A percentile compares a stretch with the other conserved stretches of the same genome.
Evolutionary conservation across 2,888 invertebrate genomes (phyloP).

Genomic region (Syritta pipiens): DNA sequence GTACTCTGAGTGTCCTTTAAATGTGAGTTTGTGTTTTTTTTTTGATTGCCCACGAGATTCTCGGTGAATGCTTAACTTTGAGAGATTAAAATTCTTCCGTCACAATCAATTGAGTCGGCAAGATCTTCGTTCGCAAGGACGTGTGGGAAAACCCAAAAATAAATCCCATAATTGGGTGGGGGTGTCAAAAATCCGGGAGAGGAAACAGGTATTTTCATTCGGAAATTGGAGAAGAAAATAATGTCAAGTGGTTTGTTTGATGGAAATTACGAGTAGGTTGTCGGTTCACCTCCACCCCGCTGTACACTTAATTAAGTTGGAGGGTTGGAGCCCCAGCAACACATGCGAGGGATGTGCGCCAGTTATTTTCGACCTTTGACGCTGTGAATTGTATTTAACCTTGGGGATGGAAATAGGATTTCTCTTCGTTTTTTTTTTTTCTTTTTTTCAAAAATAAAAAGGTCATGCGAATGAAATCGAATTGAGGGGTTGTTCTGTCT

Average conservation of each 20-base stretch:
- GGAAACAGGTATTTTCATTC: constrained; percentile 33
- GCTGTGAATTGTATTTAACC: constrained; percentile 1
- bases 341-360: background rate
- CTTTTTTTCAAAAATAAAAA: constrained; percentile 16
- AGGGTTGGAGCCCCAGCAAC: background rate
- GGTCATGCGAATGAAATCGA: constrained; percentile 20
- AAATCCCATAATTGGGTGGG: constrained; percentile 23
- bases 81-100: constrained; percentile 37
- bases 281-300: too few relatives aligned
- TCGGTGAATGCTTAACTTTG: constrained; percentile 16
- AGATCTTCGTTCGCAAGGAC: too few relatives aligned
- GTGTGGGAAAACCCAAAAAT: too few relatives aligned
- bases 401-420: constrained; percentile 32
- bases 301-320: constrained; percentile 46
- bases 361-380: constrained; percentile 39
- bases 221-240: constrained; percentile 49
- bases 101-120: constrained; percentile 19
- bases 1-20: constrained; percentile 41
- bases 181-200: constrained; percentile 6
- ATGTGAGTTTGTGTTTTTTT: constrained; percentile 23
- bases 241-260: constrained; percentile 61
- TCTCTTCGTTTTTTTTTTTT: too few relatives aligned
- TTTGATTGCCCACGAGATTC: too few relatives aligned
- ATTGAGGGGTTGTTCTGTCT: background rate
- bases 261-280: constrained; percentile 26